Percentiles rank a stretch among this genome's conserved stretches.
These are phyloP conservation scores for Scomberomorus guttatus DNA, from an alignment of 2,797 vertebrate species.

Conservation along the genomic window DNA sequence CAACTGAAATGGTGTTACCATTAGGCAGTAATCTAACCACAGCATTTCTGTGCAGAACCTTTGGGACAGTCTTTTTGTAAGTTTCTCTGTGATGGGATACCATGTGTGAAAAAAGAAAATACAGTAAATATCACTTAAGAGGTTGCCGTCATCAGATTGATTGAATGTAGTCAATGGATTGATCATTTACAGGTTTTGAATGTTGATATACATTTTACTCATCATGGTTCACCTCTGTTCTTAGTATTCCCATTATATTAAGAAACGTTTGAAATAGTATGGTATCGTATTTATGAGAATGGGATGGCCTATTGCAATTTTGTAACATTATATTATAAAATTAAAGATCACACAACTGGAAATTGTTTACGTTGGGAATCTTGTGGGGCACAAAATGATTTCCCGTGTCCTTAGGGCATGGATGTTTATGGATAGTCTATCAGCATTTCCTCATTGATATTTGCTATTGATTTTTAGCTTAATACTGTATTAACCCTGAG, in stretches of 20 bases:
- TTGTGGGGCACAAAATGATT: neutral
- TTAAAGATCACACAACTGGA: neutral
- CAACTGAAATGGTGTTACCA: constrained; percentile 25
- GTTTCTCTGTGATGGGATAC: neutral
- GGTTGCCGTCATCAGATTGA: neutral
- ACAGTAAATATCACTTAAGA: too few relatives aligned
- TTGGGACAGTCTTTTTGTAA: neutral
- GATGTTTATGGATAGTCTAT: constrained; percentile 15
- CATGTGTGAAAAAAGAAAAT: neutral
- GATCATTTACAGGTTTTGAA: neutral
- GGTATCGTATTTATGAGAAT: neutral
- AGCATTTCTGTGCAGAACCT: neutral
- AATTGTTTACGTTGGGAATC: constrained; percentile 1
- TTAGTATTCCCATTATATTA: neutral
- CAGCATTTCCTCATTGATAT: constrained; percentile 41
- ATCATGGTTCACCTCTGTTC: neutral
- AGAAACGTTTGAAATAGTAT: neutral
- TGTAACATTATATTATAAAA: neutral
- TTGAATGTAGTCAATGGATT: neutral
- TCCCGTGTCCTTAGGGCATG: neutral
- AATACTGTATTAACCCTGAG: constrained; percentile 12
- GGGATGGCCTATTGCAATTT: neutral
- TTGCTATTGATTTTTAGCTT: constrained; percentile 47
- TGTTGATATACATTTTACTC: neutral
- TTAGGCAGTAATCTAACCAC: neutral